Evolutionary conservation across 2,888 invertebrate genomes (phyloP), one percentile per base, ranked within the genome.

Genomic region (Synergus gifuensis): DNA sequence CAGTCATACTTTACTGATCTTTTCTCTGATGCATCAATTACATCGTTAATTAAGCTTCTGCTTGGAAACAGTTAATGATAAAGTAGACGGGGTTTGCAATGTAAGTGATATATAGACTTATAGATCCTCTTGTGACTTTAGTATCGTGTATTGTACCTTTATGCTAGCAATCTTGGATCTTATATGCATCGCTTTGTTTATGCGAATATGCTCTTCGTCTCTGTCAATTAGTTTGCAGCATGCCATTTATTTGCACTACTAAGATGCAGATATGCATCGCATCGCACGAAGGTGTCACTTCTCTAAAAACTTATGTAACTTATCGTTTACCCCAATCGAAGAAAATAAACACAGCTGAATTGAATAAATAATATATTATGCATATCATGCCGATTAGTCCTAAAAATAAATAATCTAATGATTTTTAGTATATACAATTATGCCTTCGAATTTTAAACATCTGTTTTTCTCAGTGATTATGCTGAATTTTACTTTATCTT

Each of bases 51-150:
- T 8, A 54, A 54, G n/a, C 54, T 54, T 54, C n/a, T 54, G 54
- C n/a, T 54, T 54, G n/a, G 2, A 54, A 54, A 54, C n/a, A 14
- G 16, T 54, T 54, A 7, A 54, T 54, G 16, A 2, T 4, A n/a
- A 5, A 16, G 9, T 0, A 54, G 54, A 0, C 2, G n/a, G n/a
- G 2, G n/a, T n/a, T 54, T n/a, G n/a, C 54, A n/a, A 4, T 28
- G 28, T 54, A 54, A 54, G n/a, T 54, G n/a, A n/a, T 54, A 54
- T 54, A 54, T 54, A 54, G n/a, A n/a, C n/a, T n/a, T 54, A 54
- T 54, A n/a, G 54, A n/a, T n/a, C n/a, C n/a, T 54, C 54, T 9
- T 54, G n/a, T 2, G n/a, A n/a, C n/a, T 54, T 54, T 5, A n/a
- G n/a, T 36, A 36, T 54, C 54, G 54, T 54, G 54, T n/a, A 54